phyloP scores from a whole-genome alignment of 37 sponge, comb jelly and placozoan species.

The Ephydatia muelleri region DNA sequence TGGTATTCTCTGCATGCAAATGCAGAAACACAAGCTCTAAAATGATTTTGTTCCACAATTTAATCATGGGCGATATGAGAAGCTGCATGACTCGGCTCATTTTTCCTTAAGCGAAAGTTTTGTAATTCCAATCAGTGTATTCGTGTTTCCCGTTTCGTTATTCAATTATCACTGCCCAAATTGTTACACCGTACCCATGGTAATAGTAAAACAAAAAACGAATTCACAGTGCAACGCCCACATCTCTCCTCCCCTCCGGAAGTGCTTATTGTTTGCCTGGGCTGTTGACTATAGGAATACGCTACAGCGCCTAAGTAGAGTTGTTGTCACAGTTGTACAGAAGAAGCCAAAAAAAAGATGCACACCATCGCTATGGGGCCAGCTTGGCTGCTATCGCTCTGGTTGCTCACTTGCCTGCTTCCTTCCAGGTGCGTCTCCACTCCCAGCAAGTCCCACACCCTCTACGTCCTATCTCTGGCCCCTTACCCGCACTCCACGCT shows the following conservation, averaged over 20 bases:
- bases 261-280: neutral
- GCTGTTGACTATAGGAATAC: neutral
- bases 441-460: neutral
- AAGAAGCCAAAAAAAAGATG: constrained; percentile 10
- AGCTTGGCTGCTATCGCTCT: neutral
- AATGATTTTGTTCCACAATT: too few species aligned
- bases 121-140: too few species aligned
- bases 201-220: neutral
- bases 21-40: too few species aligned
- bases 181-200: neutral
- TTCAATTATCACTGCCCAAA: neutral
- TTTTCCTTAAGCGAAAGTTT: too few species aligned
- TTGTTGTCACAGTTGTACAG: constrained; percentile 19
- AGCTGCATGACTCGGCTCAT: too few species aligned
- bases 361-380: neutral
- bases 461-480: neutral
- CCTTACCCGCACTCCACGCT: neutral
- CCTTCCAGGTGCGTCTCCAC: neutral
- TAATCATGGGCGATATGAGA: too few species aligned
- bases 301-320: neutral
- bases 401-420: neutral
- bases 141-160: too few species aligned
- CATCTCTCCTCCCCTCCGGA: neutral
- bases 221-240: neutral
- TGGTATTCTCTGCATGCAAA: too few species aligned